Conservation (phyloP, 2,113 vertebrate genomes). For the Lepidothrix coronata region DNA sequence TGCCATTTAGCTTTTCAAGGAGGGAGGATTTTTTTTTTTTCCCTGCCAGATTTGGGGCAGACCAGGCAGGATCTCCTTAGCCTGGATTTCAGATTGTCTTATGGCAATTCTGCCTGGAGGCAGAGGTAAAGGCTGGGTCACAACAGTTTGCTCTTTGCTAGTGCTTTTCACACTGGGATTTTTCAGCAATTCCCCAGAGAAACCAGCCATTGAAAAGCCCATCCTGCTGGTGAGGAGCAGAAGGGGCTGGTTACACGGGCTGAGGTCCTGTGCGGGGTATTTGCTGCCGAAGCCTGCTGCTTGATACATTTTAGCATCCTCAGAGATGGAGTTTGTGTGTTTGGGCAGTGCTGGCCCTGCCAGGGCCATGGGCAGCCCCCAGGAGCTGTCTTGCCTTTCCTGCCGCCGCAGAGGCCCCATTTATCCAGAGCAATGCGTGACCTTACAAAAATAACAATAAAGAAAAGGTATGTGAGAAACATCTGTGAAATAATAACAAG, state of each 20-base stretch:
- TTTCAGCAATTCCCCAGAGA: not conserved
- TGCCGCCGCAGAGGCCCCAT: not conserved
- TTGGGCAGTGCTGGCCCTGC: not conserved
- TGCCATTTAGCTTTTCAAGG: not conserved
- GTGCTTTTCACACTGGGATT: not conserved
- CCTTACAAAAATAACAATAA: slow-evolving; percentile 24
- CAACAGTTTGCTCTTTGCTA: not conserved
- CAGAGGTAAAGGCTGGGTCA: slow-evolving; percentile 6
- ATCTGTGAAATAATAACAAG: slow-evolving; percentile 29
- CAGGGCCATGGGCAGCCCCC: not conserved
- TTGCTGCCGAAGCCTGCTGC: not conserved
- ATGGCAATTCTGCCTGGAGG: not conserved
- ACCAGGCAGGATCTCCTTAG: not conserved
- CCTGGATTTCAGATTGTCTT: slow-evolving; percentile 9
- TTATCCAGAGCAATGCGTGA: not conserved
- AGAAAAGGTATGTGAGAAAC: not conserved
- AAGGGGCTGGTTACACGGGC: not conserved
- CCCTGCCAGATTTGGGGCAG: not conserved
- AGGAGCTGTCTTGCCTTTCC: not conserved
- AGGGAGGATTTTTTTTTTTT: not conserved
- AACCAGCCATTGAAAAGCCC: not conserved
- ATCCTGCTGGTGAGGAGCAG: rapidly evolving
- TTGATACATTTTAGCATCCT: not conserved
- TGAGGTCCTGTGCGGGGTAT: not conserved
- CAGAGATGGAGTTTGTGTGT: not conserved